Base-by-base conservation (phyloP, 2,888 invertebrate genomes). In the Ctenicera cuprea region DNA sequence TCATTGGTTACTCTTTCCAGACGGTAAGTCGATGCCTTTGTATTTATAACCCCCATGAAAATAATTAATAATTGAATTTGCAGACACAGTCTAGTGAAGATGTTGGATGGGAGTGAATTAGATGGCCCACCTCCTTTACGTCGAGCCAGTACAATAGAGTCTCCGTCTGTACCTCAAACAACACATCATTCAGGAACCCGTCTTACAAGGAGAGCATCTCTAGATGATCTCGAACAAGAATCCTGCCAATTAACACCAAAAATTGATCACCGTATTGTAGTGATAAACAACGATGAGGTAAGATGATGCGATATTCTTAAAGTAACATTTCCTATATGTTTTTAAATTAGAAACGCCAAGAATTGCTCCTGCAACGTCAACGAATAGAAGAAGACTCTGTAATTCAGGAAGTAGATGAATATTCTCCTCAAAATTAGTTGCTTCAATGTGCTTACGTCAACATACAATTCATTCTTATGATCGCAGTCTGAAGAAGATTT, bases 1-100 rank as follows among this genome's bases (percentile, higher is more conserved):
- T 95, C 95, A 33, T 89, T 96, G 54, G 94, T 96, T 73, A 94
- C 95, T 0, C 89, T 96, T 2, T 95, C 95, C 62, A 89, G 95
- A 81, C 90, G 93, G 91, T 92, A 85, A 33, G n/a, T n/a, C n/a
- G n/a, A n/a, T n/a, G n/a, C n/a, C n/a, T n/a, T n/a, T n/a, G n/a
- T n/a, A n/a, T n/a, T n/a, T n/a, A n/a, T n/a, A n/a, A n/a, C n/a
- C n/a, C n/a, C n/a, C n/a, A n/a, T n/a, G n/a, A n/a, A n/a, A n/a
- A n/a, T n/a, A 9, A 33, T 33, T 33, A 5, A 9, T 33, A 8
- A 9, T 33, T 33, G 79, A 45, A 16, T 45, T 16, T 68, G 0
- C 84, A 91, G 94, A 74, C 94, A 94, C 82, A 94, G 94, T 82
- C 88, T 94, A 81, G 94, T 95, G 67, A 94, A 94, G 87, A 93